Percentiles rank a stretch among this genome's conserved stretches.
Conservation (phyloP, 2,888 invertebrate species). For the Sinopyrophorus schimmeli region DNA sequence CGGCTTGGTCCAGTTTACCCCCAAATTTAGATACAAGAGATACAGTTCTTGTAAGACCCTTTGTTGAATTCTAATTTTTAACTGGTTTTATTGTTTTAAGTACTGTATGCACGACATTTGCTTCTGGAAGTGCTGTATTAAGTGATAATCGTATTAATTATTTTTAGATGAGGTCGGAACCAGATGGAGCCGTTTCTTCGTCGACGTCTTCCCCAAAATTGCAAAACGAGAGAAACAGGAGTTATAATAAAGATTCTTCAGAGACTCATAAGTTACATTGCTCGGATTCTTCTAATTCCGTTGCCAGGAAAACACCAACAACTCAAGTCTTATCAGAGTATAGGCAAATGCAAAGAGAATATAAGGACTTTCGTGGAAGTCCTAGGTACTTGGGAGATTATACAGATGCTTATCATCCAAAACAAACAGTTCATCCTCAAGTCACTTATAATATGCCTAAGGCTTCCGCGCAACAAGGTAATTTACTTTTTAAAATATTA, state of each 20-base stretch:
- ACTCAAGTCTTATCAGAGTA: slow-evolving; percentile 62
- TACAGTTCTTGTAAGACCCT: slow-evolving; percentile 37
- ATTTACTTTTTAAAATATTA: slow-evolving; percentile 10
- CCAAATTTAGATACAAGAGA: slow-evolving; percentile 50
- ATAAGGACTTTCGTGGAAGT: slow-evolving; percentile 57
- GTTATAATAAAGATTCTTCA: too few species aligned
- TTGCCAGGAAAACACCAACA: slow-evolving; percentile 57
- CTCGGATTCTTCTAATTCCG: slow-evolving; percentile 44
- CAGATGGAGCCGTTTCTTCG: slow-evolving; percentile 72
- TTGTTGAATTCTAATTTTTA: slow-evolving; percentile 18
- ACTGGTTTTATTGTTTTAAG: slow-evolving; percentile 20
- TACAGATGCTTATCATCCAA: slow-evolving; percentile 35
- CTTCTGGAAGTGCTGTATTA: too few species aligned
- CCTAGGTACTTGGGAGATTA: slow-evolving; percentile 42
- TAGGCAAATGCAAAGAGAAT: slow-evolving; percentile 59
- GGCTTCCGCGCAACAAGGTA: slow-evolving; percentile 46
- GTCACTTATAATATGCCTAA: slow-evolving; percentile 64
- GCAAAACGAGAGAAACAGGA: slow-evolving; percentile 29
- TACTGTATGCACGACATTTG: slow-evolving; percentile 19
- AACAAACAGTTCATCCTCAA: slow-evolving; percentile 60
- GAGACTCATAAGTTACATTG: too few species aligned
- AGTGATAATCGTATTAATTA: too few species aligned
- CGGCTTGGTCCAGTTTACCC: slow-evolving; percentile 63
- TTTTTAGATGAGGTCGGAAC: slow-evolving; percentile 65
- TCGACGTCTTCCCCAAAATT: slow-evolving; percentile 59